phyloP scores from a whole-genome alignment of 2,888 invertebrate genomes.

The Stenodema calcarata region DNA sequence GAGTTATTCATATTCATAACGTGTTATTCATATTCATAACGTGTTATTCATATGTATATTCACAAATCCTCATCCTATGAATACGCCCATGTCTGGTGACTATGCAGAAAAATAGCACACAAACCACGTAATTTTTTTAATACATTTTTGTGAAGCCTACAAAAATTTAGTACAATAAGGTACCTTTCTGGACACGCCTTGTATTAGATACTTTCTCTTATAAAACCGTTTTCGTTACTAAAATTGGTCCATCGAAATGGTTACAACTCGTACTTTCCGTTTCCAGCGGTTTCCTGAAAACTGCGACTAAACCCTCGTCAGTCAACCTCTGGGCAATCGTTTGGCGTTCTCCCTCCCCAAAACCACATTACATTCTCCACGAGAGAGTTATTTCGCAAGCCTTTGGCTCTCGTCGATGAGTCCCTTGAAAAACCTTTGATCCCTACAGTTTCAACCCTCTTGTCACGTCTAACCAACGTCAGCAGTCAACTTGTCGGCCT shows the following conservation, averaged over 20 bases:
- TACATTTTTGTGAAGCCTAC: too few species aligned
- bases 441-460: neutral
- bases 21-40: too few species aligned
- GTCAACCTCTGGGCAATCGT: neutral
- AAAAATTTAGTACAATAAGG: too few species aligned
- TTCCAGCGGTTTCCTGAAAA: neutral
- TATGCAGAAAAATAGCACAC: too few species aligned
- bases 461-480: conserved; percentile 1
- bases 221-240: too few species aligned
- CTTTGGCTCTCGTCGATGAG: neutral
- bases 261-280: neutral
- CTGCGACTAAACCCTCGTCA: neutral
- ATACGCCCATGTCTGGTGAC: too few species aligned
- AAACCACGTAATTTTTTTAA: too few species aligned
- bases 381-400: neutral
- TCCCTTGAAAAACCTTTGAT: conserved; percentile 2
- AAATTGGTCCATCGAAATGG: too few species aligned
- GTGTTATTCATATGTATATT: too few species aligned
- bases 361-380: neutral
- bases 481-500: conserved; percentile 26
- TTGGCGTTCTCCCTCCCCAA: neutral
- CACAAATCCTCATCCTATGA: too few species aligned
- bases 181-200: too few species aligned
- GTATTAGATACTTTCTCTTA: neutral
- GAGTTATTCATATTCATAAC: too few species aligned